Evolutionary conservation across 2,888 invertebrate genomes (phyloP).

Genomic region (Pantelozetes paolii): DNA sequence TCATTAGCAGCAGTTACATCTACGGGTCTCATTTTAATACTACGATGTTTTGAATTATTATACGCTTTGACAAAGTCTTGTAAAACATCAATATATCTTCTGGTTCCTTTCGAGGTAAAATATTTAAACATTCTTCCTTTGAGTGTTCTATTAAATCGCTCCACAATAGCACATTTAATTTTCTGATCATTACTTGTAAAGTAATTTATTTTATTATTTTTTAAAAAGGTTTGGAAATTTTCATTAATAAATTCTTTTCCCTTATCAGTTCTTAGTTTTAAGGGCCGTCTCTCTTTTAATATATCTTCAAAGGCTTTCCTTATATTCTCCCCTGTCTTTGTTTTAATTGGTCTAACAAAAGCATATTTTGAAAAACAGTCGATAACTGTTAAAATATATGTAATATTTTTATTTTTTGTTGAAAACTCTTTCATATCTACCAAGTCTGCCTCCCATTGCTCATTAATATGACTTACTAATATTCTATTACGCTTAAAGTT

Average conservation of each 20-base stretch:
- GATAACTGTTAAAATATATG: slow-evolving; percentile 48
- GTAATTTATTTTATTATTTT: slow-evolving; percentile 44
- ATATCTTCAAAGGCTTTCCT: slow-evolving; percentile 14
- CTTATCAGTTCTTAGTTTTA: slow-evolving; percentile 18
- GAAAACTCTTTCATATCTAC: slow-evolving; percentile 44
- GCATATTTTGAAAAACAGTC: slow-evolving; percentile 49
- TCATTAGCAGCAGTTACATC: neutral
- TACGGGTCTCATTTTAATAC: neutral
- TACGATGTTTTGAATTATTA: neutral
- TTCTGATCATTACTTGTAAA: slow-evolving; percentile 48
- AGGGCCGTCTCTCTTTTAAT: neutral
- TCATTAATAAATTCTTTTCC: slow-evolving; percentile 32
- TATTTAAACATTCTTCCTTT: slow-evolving; percentile 49
- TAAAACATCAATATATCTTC: neutral
- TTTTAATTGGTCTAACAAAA: slow-evolving; percentile 47
- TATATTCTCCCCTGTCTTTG: slow-evolving; percentile 45
- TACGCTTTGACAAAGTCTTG: slow-evolving; percentile 2
- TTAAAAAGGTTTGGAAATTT: slow-evolving; percentile 33
- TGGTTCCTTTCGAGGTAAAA: slow-evolving; percentile 46
- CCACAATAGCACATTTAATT: slow-evolving; percentile 49
- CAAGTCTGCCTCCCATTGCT: slow-evolving; percentile 48
- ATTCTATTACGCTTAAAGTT: slow-evolving; percentile 43
- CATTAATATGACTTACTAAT: slow-evolving; percentile 47
- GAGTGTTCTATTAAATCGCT: slow-evolving; percentile 50
- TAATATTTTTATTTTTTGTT: slow-evolving; percentile 47